Evolutionary conservation across 2,888 invertebrate species (phyloP).

Genomic region (Ceramica pisi): DNA sequence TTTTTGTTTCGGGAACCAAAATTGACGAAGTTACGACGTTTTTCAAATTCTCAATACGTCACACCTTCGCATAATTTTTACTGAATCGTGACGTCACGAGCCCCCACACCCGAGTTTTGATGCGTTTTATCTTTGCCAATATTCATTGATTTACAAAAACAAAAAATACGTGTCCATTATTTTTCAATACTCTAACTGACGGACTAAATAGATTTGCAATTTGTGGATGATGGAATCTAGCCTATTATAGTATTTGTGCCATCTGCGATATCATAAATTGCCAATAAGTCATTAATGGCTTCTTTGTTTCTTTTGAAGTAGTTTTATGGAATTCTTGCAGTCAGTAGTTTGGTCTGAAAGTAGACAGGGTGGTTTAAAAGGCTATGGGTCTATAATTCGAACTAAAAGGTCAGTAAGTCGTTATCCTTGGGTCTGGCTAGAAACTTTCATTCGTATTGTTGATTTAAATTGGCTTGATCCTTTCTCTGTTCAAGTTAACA

Average conservation of each 20-base stretch:
- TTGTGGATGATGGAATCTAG: too few relatives aligned
- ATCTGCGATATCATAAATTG: constrained; percentile 12
- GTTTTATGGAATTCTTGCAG: background rate
- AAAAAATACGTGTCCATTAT: too few relatives aligned
- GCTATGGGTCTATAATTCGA: constrained; percentile 26
- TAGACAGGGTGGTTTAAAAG: constrained; percentile 13
- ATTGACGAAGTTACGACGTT: too few relatives aligned
- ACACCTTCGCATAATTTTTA: too few relatives aligned
- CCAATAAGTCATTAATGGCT: background rate
- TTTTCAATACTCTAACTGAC: too few relatives aligned
- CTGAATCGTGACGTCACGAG: too few relatives aligned
- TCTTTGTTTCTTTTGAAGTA: background rate
- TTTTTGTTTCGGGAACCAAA: too few relatives aligned
- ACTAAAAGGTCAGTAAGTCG: constrained; percentile 39
- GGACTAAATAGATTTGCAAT: too few relatives aligned
- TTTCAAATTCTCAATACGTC: too few relatives aligned
- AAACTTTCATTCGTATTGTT: constrained; percentile 55
- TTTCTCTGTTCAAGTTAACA: constrained; percentile 14
- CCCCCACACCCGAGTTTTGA: too few relatives aligned
- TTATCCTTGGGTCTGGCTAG: constrained; percentile 51
- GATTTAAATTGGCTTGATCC: constrained; percentile 8
- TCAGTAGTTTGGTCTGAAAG: background rate
- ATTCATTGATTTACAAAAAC: too few relatives aligned
- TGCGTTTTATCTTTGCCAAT: too few relatives aligned
- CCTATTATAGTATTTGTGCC: constrained; percentile 10